A percentile compares a stretch with the other conserved stretches of the same genome.
Evolutionary conservation across 1,140 invertebrate genomes (phyloP).

Genomic region (Proales similis): DNA sequence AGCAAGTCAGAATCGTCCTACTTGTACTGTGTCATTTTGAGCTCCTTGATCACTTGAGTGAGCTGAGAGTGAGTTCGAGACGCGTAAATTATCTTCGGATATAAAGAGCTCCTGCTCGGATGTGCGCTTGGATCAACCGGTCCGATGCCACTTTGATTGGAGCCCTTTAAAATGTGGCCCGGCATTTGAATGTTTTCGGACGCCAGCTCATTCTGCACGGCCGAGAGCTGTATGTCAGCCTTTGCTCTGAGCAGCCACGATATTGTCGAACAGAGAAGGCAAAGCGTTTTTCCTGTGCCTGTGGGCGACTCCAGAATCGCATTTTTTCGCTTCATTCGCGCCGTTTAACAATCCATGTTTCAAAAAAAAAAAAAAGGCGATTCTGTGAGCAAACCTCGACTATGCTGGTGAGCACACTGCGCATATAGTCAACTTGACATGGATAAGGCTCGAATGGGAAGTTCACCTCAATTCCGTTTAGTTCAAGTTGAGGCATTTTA

Average conservation of each 20-base stretch:
- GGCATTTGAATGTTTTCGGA: too few relatives aligned
- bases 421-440: slow-evolving; percentile 83
- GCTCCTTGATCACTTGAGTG: slow-evolving; percentile 66
- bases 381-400: slow-evolving; percentile 67
- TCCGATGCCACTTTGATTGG: too few relatives aligned
- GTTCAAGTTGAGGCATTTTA: slow-evolving; percentile 51
- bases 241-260: slow-evolving; percentile 60
- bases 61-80: slow-evolving; percentile 75
- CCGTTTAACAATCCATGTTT: too few relatives aligned
- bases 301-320: slow-evolving; percentile 77
- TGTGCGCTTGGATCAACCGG: slow-evolving; percentile 13
- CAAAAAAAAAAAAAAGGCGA: too few relatives aligned
- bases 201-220: slow-evolving; percentile 40
- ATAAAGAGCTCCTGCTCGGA: not conserved
- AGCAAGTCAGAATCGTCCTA: slow-evolving; percentile 36
- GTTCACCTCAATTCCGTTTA: slow-evolving; percentile 68
- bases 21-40: slow-evolving; percentile 60
- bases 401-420: slow-evolving; percentile 78
- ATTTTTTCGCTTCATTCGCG: slow-evolving; percentile 60
- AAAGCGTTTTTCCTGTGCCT: slow-evolving; percentile 78
- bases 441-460: slow-evolving; percentile 94
- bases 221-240: slow-evolving; percentile 32
- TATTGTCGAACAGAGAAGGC: slow-evolving; percentile 66
- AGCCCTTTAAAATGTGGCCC: too few relatives aligned
- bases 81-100: slow-evolving; percentile 68